Conservation (phyloP, 2,888 invertebrate species). For the Tridacna crocea region DNA sequence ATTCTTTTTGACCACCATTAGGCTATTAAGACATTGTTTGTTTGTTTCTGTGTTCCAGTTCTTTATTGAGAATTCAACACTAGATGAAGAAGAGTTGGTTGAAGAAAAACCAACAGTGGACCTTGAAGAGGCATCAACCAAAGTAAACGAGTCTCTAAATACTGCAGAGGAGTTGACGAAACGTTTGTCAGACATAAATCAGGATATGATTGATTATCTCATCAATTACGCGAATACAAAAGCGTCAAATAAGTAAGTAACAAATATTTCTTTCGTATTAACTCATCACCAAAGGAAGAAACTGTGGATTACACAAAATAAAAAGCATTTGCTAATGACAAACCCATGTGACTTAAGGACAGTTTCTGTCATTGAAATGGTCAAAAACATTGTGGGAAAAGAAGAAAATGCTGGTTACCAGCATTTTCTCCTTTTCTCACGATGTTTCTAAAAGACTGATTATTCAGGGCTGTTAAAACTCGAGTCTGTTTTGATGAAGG, state of each 20-base stretch:
- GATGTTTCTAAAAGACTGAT: no score
- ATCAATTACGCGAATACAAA: slow-evolving; percentile 79
- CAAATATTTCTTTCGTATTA: background rate
- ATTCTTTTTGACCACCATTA: no score
- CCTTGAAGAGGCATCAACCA: slow-evolving; percentile 76
- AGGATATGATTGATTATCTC: slow-evolving; percentile 80
- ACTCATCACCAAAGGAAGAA: background rate
- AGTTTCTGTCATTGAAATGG: no score
- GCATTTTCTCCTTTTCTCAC: no score
- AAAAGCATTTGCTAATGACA: no score
- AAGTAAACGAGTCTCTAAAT: slow-evolving; percentile 77
- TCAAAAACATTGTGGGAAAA: no score
- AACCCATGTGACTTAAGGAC: no score
- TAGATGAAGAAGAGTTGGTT: slow-evolving; percentile 79
- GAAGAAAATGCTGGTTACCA: no score
- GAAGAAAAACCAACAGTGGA: slow-evolving; percentile 78
- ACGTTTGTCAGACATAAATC: slow-evolving; percentile 78
- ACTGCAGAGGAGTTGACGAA: slow-evolving; percentile 76
- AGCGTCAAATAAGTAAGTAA: slow-evolving; percentile 81
- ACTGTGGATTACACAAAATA: no score
- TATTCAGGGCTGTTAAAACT: no score
- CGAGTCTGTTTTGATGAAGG: no score
- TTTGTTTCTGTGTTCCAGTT: slow-evolving; percentile 67
- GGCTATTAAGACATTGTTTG: no score
- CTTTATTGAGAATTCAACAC: slow-evolving; percentile 80